Evolutionary conservation across 2,888 invertebrate species (phyloP), one percentile per base, ranked within the genome.

Genomic region (Cephus rjabovi): DNA sequence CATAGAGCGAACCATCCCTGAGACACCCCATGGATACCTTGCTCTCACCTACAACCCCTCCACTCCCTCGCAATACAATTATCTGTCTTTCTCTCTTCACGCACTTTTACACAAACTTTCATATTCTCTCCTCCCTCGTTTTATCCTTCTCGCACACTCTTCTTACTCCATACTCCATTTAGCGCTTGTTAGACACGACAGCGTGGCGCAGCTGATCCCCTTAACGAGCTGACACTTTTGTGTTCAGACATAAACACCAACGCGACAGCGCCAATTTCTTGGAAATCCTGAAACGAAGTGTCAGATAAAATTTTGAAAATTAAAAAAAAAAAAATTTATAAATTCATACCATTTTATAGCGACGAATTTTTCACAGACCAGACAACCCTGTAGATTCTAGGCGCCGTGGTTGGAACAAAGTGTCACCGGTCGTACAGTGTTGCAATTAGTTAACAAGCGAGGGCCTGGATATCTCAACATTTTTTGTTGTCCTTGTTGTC

Each of bases 121-220:
- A 15, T 15, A 15, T 15, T 30, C 33, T 71, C 71, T 31, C 12
- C 33, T 71, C 23, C 9, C 70, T 30, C 11, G 30, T 33, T 30
- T 12, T 11, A 30, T n/a, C 70, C 12, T 4, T n/a, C 80, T 68
- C 70, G 76, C 80, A 73, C 78, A 76, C 80, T 80, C 73, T 81
- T 79, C 82, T 82, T 77, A 79, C 78, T 84, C 80, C 40, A 40
- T 15, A 85, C 87, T 90, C 89, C 89, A 90, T 90, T 90, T 90
- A 89, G 88, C 87, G 89, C 90, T 91, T 88, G 91, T 91, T 91
- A 91, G 88, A 85, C 86, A 77, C 85, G 87, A 88, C 90, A 90
- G 89, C 88, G 84, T 84, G 86, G 83, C 83, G 86, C 88, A 87
- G 89, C 89, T 90, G 89, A 91, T 91, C 89, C 90, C 88, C 88